A percentile compares a stretch with the other conserved stretches of the same genome.
phyloP scores from a whole-genome alignment of 1,140 invertebrate species.

The Pseudomyrmex sp. region DNA sequence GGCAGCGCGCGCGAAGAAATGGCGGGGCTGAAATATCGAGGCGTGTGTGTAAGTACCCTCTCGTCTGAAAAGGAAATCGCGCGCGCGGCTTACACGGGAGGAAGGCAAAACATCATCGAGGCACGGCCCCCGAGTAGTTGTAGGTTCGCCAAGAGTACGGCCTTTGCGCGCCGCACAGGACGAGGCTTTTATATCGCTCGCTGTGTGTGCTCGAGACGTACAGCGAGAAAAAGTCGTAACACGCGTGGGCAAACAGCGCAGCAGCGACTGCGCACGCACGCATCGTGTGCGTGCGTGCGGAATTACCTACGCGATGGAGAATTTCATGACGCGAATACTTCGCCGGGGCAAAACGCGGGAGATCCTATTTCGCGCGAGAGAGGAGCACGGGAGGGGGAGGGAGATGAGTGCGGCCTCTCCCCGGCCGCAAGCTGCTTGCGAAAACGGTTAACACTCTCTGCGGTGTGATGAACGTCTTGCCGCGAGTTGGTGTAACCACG shows the following conservation, averaged over 20 bases:
- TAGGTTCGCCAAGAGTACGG: conserved; percentile 22
- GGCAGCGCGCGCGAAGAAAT: conserved; percentile 3
- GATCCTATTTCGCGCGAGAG: conserved; percentile 49
- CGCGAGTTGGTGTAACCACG: neutral
- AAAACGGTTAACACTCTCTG: conserved; percentile 38
- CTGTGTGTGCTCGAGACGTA: conserved; percentile 7
- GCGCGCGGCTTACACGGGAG: neutral
- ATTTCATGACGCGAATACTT: conserved; percentile 51
- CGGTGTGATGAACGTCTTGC: neutral
- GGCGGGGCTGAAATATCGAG: conserved; percentile 24
- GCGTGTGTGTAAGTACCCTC: neutral
- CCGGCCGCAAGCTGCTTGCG: conserved; percentile 33
- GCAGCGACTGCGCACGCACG: neutral
- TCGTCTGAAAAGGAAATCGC: conserved; percentile 46
- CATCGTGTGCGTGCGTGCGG: conserved; percentile 12
- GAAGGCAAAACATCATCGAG: conserved; percentile 19
- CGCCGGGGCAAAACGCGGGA: neutral
- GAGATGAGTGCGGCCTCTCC: conserved; percentile 1
- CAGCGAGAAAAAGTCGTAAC: conserved; percentile 58
- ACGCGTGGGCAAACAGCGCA: conserved; percentile 63
- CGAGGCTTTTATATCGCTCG: conserved; percentile 45
- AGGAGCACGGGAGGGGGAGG: neutral
- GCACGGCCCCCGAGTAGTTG: conserved; percentile 10
- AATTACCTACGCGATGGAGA: conserved; percentile 46
- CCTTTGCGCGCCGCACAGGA: conserved; percentile 9